Conservation (phyloP, 2,888 invertebrate genomes). For the Cryptophagus acutangulus region DNA sequence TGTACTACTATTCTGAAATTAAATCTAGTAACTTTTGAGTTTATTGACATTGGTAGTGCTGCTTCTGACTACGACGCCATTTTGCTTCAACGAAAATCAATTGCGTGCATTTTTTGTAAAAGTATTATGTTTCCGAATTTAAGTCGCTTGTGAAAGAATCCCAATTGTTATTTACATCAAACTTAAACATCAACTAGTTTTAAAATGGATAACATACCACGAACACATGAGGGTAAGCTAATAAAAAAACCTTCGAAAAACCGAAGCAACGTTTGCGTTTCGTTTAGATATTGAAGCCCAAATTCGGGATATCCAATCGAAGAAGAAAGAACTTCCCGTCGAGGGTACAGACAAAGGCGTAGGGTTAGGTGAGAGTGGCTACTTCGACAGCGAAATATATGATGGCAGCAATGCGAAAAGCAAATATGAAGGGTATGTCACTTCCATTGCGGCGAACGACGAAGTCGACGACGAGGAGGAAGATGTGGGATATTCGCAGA, state of each 20-base stretch:
- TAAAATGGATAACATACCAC: not conserved
- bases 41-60: no score
- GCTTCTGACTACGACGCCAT: no score
- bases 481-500: constrained; percentile 68
- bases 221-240: not conserved
- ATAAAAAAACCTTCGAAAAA: no score
- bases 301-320: constrained; percentile 83
- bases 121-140: no score
- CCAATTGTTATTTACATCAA: no score
- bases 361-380: constrained; percentile 77
- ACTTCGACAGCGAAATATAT: constrained; percentile 92
- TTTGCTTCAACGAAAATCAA: no score
- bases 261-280: no score
- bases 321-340: constrained; percentile 62
- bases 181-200: not conserved
- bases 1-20: no score
- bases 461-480: constrained; percentile 93
- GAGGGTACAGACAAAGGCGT: constrained; percentile 67
- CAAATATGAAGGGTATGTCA: constrained; percentile 90
- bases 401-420: constrained; percentile 68
- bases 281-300: constrained; percentile 92
- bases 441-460: constrained; percentile 94
- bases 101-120: no score
- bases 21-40: no score
- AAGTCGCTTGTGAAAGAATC: no score